Evolutionary conservation across 1,140 invertebrate genomes (phyloP).

Genomic region (Palaemon carinicauda): DNA sequence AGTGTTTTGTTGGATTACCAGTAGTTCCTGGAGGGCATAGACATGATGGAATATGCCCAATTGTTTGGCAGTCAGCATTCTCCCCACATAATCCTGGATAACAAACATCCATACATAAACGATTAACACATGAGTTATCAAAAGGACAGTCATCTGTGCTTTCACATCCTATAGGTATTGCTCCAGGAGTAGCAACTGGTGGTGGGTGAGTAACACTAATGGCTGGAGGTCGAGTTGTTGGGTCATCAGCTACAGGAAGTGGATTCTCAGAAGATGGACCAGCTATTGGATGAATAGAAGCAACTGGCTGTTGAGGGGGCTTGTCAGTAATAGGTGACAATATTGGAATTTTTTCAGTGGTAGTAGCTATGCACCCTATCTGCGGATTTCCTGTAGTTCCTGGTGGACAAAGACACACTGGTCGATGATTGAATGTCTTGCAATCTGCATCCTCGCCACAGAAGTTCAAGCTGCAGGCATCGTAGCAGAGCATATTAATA

Average conservation of each 20-base stretch:
- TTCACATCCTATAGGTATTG: constrained; percentile 75
- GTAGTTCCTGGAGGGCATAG: constrained; percentile 63
- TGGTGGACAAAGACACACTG: constrained; percentile 76
- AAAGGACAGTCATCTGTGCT: constrained; percentile 76
- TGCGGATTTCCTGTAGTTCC: constrained; percentile 58
- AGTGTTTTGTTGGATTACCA: constrained; percentile 63
- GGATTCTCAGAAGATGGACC: constrained; percentile 38
- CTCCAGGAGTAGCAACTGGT: constrained; percentile 65
- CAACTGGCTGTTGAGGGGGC: not conserved
- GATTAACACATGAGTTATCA: constrained; percentile 76
- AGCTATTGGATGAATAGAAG: constrained; percentile 28
- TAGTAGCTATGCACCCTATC: constrained; percentile 14
- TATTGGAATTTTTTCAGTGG: constrained; percentile 5
- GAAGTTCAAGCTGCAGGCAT: constrained; percentile 63
- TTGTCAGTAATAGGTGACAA: constrained; percentile 15
- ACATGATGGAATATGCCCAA: constrained; percentile 62
- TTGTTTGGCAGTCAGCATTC: constrained; percentile 74
- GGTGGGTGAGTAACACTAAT: not conserved
- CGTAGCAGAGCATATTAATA: constrained; percentile 50
- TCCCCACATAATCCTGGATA: constrained; percentile 75
- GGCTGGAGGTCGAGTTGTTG: not conserved
- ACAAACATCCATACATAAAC: constrained; percentile 80
- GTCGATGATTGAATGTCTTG: constrained; percentile 75
- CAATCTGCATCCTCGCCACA: constrained; percentile 60
- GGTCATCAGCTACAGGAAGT: not conserved